Evolutionary conservation across 2,888 invertebrate genomes (phyloP), one percentile per base, ranked within the genome.

Genomic region (Synanthedon andrenaeformis): DNA sequence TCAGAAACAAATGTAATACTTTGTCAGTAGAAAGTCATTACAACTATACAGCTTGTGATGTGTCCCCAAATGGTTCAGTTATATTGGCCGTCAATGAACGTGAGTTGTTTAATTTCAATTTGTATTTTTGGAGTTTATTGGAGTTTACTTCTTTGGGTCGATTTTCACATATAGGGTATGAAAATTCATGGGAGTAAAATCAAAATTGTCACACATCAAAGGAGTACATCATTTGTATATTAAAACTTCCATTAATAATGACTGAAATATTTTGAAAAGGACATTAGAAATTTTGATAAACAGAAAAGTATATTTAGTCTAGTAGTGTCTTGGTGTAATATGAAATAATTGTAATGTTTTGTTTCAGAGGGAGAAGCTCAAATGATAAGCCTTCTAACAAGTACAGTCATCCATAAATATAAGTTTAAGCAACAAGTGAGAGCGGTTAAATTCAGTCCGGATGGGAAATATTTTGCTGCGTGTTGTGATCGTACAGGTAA

Each of bases 391-490:
- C 88, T 98, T 70, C 80, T 94, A 10, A 96, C 96, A 56, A 92
- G 93, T 66, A 92, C 92, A 41, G 89, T 96, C 0, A 90, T 98
- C 60, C 94, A 97, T 72, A 91, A 90, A 49, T 94, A 96, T 67
- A 91, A 94, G 69, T 97, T 98, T 72, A 94, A 93, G 66, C 89
- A 91, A 55, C 89, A 89, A 59, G 92, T 97, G 0, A 90, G 90
- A 61, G 92, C 92, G 52, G 90, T 98, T 0, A 91, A 91, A 68
- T 99, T 99, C 79, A 98, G 98, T 71, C 98, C 98, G 0, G 93
- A 98, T 89, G 97, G 97, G 19, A 93, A 92, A 86, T 93, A 95
- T 70, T 94, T 98, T 89, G 98, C 97, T 0, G 94, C 95, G 11
- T 95, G 96, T 49, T 94, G 95, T 76, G 94, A 93, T 66, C 94